Conservation (phyloP, 2,888 invertebrate species). For the Drosophila stalkeri region DNA sequence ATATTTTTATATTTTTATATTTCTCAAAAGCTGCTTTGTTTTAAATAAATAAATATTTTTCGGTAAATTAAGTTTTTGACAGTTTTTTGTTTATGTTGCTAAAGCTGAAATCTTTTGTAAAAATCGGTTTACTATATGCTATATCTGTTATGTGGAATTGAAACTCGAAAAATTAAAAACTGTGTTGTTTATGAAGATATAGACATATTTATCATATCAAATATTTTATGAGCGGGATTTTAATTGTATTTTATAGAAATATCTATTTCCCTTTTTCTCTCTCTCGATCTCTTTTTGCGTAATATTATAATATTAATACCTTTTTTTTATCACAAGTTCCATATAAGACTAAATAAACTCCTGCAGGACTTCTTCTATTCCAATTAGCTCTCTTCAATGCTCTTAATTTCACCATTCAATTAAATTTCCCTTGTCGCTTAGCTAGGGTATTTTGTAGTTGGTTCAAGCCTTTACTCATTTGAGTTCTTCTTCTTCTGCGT, state of each 20-base stretch:
- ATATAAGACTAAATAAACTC: neutral
- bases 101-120: neutral
- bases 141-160: no score
- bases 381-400: neutral
- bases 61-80: neutral
- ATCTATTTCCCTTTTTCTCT: no score
- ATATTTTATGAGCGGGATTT: no score
- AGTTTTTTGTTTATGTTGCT: neutral
- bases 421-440: neutral
- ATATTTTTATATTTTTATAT: neutral
- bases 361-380: neutral
- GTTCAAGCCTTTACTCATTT: neutral
- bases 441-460: constrained; percentile 9
- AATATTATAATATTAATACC: no score
- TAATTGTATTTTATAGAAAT: no score
- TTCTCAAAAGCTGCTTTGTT: neutral
- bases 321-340: no score
- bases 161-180: no score
- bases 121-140: neutral
- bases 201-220: no score
- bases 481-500: constrained; percentile 2
- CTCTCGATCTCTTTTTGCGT: no score
- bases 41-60: neutral
- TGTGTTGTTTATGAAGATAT: no score
- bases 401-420: neutral